Evolutionary conservation across 2,113 vertebrate species (phyloP).

Genomic region (Chroicocephalus ridibundus): DNA sequence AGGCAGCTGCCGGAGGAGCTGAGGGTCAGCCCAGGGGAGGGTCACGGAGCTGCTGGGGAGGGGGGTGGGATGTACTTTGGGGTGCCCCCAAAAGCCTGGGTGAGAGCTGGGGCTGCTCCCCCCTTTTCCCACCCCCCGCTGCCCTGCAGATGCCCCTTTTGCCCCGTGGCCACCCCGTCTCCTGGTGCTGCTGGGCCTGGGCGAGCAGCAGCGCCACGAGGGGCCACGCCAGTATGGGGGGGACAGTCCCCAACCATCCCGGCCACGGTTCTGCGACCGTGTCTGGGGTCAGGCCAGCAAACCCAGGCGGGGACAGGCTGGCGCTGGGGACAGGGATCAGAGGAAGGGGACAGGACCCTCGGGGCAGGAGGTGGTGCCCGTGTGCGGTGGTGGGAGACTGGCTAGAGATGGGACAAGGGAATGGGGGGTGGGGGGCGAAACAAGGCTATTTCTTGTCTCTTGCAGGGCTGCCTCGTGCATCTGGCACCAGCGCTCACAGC

Average conservation of each 20-base stretch:
- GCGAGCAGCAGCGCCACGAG: background rate
- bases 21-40: background rate
- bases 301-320: background rate
- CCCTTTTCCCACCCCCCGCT: background rate
- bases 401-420: background rate
- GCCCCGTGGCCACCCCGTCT: background rate
- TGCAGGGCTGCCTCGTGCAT: background rate
- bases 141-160: background rate
- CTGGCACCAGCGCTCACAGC: background rate
- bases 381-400: accelerated
- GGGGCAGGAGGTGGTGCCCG: accelerated
- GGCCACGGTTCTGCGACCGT: accelerated
- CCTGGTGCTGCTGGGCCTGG: accelerated
- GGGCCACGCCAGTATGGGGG: accelerated
- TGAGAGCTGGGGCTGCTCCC: background rate
- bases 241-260: background rate
- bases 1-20: background rate
- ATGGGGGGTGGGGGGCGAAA: background rate
- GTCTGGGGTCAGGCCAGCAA: background rate
- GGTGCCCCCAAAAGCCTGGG: background rate
- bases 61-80: accelerated
- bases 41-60: background rate
- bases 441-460: no score
- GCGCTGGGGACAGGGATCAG: background rate
- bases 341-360: background rate